Conservation (phyloP, 2,797 vertebrate species). For the Neosalanx taihuensis region DNA sequence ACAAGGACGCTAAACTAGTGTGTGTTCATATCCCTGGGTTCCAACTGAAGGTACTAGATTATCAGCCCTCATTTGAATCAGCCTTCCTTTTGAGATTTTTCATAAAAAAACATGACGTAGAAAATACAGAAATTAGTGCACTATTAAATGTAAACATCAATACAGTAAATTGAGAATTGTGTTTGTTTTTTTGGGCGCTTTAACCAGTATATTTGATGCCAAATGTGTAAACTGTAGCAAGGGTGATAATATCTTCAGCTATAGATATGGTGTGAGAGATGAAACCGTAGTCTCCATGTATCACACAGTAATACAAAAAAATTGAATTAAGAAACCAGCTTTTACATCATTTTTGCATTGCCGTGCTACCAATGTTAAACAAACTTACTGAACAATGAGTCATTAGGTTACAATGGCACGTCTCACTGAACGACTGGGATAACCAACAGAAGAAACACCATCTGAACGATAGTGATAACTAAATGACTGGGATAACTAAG, state of each 20-base stretch:
- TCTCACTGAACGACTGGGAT: too few relatives aligned
- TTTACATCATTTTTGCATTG: conserved; percentile 13
- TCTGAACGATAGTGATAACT: background rate
- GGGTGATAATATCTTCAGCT: too few relatives aligned
- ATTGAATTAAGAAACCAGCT: background rate
- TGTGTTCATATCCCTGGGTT: conserved; percentile 61
- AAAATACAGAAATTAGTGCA: conserved; percentile 51
- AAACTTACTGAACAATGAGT: conserved; percentile 1
- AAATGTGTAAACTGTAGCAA: background rate
- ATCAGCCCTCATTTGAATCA: conserved; percentile 34
- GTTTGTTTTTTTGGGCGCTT: background rate
- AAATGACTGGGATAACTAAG: background rate
- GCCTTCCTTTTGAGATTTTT: conserved; percentile 30
- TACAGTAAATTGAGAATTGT: conserved; percentile 35
- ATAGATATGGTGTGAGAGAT: conserved; percentile 2
- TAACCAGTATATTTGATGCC: background rate
- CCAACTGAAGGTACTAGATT: conserved; percentile 35
- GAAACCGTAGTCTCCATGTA: background rate
- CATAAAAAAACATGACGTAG: conserved; percentile 38
- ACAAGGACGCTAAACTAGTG: conserved; percentile 47
- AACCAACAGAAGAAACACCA: background rate
- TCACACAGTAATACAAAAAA: too few relatives aligned
- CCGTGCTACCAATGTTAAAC: conserved; percentile 21
- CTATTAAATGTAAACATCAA: conserved; percentile 68
- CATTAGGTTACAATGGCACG: background rate